Conservation (phyloP, 2,888 invertebrate species). For the Drosophila anceps region DNA sequence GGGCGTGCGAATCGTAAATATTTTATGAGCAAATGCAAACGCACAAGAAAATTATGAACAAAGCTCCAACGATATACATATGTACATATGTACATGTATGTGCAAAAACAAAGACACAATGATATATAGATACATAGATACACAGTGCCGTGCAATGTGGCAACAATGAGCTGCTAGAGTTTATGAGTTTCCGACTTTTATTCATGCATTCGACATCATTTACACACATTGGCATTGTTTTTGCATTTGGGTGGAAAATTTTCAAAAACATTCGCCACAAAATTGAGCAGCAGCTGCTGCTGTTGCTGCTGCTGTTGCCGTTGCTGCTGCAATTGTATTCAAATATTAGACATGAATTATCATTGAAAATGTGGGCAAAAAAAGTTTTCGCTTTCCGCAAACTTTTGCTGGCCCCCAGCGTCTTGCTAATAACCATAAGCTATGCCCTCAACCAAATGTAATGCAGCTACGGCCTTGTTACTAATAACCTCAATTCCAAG, state of each 20-base stretch:
- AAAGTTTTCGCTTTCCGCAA: conserved; percentile 66
- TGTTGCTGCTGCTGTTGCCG: conserved; percentile 13
- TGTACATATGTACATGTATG: too few relatives aligned
- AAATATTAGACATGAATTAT: conserved; percentile 78
- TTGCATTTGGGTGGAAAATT: conserved; percentile 27
- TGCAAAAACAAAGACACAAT: conserved; percentile 1
- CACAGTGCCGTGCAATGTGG: conserved; percentile 17
- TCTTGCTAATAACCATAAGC: conserved; percentile 4
- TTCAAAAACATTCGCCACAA: conserved; percentile 33
- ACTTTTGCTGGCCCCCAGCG: conserved; percentile 35
- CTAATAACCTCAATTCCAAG: conserved; percentile 78
- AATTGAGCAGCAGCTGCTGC: conserved; percentile 52
- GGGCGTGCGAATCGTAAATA: conserved; percentile 48
- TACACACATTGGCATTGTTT: conserved; percentile 64
- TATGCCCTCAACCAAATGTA: conserved; percentile 33
- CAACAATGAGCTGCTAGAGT: conserved; percentile 55
- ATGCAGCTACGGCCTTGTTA: conserved; percentile 75
- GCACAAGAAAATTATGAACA: conserved; percentile 20
- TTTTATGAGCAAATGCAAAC: conserved; percentile 51
- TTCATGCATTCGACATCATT: conserved; percentile 61
- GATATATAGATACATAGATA: conserved; percentile 11
- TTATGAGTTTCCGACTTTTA: conserved; percentile 65
- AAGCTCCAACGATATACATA: not conserved
- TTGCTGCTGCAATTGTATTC: conserved; percentile 69
- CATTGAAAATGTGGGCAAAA: conserved; percentile 70